phyloP scores from a whole-genome alignment of 2,113 vertebrate genomes.

The Channa argus region DNA sequence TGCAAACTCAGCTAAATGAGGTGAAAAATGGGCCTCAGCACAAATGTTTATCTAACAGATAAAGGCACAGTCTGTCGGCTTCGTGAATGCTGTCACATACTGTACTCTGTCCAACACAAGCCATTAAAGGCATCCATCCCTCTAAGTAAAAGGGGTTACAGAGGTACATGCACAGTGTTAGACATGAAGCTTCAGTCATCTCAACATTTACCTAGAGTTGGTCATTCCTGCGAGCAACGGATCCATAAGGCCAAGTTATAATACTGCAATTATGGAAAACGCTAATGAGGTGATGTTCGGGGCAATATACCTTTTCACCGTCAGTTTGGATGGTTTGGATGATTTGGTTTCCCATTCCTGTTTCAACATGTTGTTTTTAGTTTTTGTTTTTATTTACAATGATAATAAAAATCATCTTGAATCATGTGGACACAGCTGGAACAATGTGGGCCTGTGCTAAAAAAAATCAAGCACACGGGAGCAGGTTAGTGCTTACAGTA shows the following conservation, averaged over 20 bases:
- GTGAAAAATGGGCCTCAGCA: constrained; percentile 43
- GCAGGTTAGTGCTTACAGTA: constrained; percentile 68
- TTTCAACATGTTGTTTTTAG: not conserved
- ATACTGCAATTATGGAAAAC: too few relatives aligned
- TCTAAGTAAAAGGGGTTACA: not conserved
- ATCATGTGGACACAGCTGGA: not conserved
- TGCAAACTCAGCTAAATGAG: constrained; percentile 62
- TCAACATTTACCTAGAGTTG: constrained; percentile 1
- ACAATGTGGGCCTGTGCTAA: not conserved
- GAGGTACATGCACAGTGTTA: not conserved
- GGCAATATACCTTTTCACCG: too few relatives aligned
- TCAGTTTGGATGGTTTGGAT: too few relatives aligned
- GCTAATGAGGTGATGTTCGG: too few relatives aligned
- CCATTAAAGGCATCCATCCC: constrained; percentile 13
- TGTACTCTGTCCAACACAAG: constrained; percentile 18
- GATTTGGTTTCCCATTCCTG: not conserved
- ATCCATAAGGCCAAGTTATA: not conserved
- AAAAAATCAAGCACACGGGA: constrained; percentile 41
- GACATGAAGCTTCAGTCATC: constrained; percentile 1
- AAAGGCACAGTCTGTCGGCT: constrained; percentile 58
- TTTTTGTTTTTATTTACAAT: not conserved
- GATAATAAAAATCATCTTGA: not conserved
- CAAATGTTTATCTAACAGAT: constrained; percentile 73
- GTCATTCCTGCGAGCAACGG: not conserved
- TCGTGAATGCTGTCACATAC: constrained; percentile 34